These are phyloP conservation scores for Callipepla squamata DNA, from an alignment of 2,113 vertebrate species.

Conservation along the genomic window DNA sequence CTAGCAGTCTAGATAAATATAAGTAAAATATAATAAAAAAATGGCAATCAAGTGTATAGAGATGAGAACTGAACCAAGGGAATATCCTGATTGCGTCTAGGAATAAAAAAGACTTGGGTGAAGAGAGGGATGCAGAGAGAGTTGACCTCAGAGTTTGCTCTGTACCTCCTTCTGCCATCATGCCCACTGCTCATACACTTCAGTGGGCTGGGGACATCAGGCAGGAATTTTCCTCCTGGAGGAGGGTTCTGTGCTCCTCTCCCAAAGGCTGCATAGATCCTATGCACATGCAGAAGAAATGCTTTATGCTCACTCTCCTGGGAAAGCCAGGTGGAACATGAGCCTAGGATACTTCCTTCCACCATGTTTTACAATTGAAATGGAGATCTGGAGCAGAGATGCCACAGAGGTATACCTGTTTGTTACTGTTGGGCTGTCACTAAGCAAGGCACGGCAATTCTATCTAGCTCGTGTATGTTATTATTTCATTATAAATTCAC, in stretches of 20 bases:
- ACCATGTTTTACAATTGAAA: background rate
- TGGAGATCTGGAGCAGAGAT: constrained; percentile 22
- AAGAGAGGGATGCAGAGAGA: background rate
- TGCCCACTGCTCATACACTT: background rate
- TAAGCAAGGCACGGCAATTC: accelerated
- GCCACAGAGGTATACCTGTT: background rate
- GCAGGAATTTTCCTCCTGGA: background rate
- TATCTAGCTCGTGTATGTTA: background rate
- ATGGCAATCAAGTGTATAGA: background rate
- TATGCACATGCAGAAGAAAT: background rate
- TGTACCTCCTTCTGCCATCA: background rate
- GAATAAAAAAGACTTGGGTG: background rate
- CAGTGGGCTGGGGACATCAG: background rate
- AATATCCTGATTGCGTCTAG: background rate
- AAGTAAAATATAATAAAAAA: background rate
- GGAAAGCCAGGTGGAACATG: constrained; percentile 7
- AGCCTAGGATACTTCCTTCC: background rate
- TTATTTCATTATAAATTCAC: background rate
- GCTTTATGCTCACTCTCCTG: background rate
- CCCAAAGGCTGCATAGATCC: background rate
- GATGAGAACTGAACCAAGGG: background rate
- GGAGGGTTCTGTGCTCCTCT: background rate
- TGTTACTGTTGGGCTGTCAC: background rate
- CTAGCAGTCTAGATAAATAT: background rate
- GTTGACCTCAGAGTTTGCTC: background rate